Conservation (phyloP, 1,140 invertebrate species). For the Meloidogyne exigua region DNA sequence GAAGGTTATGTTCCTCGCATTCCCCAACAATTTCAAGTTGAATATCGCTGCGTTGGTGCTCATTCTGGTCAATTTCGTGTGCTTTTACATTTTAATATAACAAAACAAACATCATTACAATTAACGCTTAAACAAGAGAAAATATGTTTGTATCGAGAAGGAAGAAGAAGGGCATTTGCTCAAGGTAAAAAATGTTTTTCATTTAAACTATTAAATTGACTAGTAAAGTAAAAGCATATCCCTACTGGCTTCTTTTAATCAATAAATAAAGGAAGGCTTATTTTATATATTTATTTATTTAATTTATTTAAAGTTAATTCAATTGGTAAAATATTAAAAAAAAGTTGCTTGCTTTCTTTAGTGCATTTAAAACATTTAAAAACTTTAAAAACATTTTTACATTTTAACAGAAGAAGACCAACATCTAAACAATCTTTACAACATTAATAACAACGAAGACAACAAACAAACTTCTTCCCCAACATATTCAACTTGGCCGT, state of each 20-base stretch:
- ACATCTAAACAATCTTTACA: neutral
- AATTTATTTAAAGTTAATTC: no score
- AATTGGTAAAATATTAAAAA: no score
- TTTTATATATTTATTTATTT: no score
- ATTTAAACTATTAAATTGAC: neutral
- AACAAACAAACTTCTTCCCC: neutral
- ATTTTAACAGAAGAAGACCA: neutral
- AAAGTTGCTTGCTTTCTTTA: neutral
- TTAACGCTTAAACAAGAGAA: constrained; percentile 60
- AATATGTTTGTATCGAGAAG: constrained; percentile 56
- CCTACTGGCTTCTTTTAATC: no score
- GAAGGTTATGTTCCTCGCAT: constrained; percentile 46
- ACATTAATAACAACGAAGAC: neutral
- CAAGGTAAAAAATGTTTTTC: constrained; percentile 13
- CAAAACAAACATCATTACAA: constrained; percentile 35
- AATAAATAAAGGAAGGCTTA: no score
- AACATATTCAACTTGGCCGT: neutral
- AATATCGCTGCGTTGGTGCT: constrained; percentile 57
- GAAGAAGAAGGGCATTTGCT: constrained; percentile 39
- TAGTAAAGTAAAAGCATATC: no score
- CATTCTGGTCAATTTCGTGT: constrained; percentile 59
- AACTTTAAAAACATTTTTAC: neutral
- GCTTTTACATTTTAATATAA: constrained; percentile 54
- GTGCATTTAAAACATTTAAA: no score
- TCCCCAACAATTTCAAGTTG: constrained; percentile 18